A percentile compares a stretch with the other conserved stretches of the same genome.
These are phyloP conservation scores for Argopecten irradians DNA, from an alignment of 1,140 invertebrate species.

Conservation along the genomic window DNA sequence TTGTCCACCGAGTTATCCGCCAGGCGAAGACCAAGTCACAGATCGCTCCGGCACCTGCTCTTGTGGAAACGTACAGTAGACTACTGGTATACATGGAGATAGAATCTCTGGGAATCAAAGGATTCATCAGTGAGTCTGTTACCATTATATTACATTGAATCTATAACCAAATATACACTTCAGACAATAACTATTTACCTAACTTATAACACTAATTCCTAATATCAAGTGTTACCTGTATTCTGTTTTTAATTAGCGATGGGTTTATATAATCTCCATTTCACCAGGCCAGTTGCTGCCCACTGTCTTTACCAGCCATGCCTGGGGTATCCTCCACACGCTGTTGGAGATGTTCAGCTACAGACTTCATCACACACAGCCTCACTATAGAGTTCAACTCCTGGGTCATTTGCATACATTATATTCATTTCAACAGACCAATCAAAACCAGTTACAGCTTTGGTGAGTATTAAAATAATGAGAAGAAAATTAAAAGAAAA, in stretches of 20 bases:
- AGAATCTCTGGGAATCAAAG: constrained; percentile 97
- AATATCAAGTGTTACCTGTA: neutral
- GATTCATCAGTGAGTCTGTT: constrained; percentile 89
- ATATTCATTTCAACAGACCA: constrained; percentile 92
- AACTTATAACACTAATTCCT: too few species aligned
- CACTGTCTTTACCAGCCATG: constrained; percentile 93
- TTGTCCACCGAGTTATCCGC: constrained; percentile 92
- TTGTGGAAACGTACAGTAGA: constrained; percentile 96
- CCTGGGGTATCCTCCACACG: constrained; percentile 96
- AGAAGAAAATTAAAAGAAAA: too few species aligned
- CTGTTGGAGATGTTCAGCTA: constrained; percentile 98
- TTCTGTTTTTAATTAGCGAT: neutral
- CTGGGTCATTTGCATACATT: constrained; percentile 91
- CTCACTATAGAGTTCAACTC: constrained; percentile 94
- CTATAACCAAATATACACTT: too few species aligned
- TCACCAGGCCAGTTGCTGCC: constrained; percentile 90
- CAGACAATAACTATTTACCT: too few species aligned
- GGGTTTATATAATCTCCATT: too few species aligned
- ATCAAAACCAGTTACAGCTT: constrained; percentile 95
- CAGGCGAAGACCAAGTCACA: constrained; percentile 88
- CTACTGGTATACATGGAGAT: constrained; percentile 97
- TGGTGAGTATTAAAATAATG: constrained; percentile 80
- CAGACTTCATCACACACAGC: constrained; percentile 95
- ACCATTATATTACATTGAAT: too few species aligned
- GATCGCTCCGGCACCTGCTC: constrained; percentile 89